These are phyloP conservation scores for Furcifer pardalis DNA, from an alignment of 2,797 vertebrate species.

Conservation along the genomic window DNA sequence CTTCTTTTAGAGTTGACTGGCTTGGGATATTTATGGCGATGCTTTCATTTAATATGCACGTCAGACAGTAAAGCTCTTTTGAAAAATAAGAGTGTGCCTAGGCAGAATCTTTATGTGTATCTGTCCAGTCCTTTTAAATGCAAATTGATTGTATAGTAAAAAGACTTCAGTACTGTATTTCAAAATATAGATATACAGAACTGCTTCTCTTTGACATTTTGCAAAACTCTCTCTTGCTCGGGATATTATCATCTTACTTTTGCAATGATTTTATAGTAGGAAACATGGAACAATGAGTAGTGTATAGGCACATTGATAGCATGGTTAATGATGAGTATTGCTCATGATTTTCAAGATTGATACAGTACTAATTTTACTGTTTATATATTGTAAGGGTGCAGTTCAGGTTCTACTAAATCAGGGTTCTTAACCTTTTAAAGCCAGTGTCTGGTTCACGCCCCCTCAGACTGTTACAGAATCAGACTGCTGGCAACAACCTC, in stretches of 20 bases:
- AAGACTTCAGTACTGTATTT: no score
- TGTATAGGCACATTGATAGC: not conserved
- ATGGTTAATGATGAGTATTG: not conserved
- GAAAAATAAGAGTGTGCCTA: not conserved
- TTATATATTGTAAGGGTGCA: no score
- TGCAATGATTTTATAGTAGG: not conserved
- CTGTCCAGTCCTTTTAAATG: not conserved
- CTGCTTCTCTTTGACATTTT: not conserved
- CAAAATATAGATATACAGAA: not conserved
- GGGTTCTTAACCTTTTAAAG: no score
- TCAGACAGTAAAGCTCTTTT: slow-evolving; percentile 18
- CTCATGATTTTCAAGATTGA: not conserved
- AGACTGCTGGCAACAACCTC: no score
- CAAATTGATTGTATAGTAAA: not conserved
- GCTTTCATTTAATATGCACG: slow-evolving; percentile 26
- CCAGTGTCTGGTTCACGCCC: no score
- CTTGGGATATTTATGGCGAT: slow-evolving; percentile 22
- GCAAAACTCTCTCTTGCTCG: not conserved
- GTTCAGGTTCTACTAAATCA: no score
- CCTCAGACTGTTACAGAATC: no score
- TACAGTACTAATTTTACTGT: no score
- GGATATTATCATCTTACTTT: not conserved
- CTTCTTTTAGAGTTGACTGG: slow-evolving; percentile 28
- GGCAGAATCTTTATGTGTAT: not conserved
- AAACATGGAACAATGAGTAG: not conserved